Base-by-base conservation (phyloP, 2,113 vertebrate species). In the Ceyx margarethae region DNA sequence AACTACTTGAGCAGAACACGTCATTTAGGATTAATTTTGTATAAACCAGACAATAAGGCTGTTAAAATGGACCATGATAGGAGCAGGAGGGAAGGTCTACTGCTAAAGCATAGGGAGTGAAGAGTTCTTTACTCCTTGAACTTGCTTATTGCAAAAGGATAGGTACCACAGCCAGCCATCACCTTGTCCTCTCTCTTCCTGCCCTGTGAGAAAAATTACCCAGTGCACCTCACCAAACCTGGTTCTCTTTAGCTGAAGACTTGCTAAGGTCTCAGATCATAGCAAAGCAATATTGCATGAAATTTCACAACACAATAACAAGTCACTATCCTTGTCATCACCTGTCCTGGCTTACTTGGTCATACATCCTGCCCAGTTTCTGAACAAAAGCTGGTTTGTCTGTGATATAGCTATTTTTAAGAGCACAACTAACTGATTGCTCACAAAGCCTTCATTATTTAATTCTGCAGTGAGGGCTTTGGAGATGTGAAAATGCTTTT, bases 381-480 rank as follows among this genome's bases (percentile, higher is more conserved):
- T 57, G 65, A 95, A 92, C 87, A 93, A 92, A 96, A 92, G 68
- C 56, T 1, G 40, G 69, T 89, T 92, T 95, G 89, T 96, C 76
- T 91, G 53, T 54, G 81, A 65, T 93, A 68, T 57, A 64, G 79
- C 61, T 95, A 92, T 92, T 96, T 96, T 94, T 92, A 96, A 94
- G 89, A 91, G 46, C 67, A 74, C 7, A 2, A 95, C 51, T 40
- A 74, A 89, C 56, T 6, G 15, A 89, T 53, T 71, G n/a, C 72
- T 81, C 87, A 94, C 75, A 95, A 94, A 96, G 91, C 80, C 75
- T 81, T 60, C 75, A 75, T 92, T 94, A 92, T 95, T 87, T 85
- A 67, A 66, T 76, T 80, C 66, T 87, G 48, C 58, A 71, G 14
- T 23, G 31, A 75, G 69, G 45, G n/a, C 53, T 92, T 57, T 90